phyloP scores from a whole-genome alignment of 2,797 vertebrate genomes.

The Trachops cirrhosus region DNA sequence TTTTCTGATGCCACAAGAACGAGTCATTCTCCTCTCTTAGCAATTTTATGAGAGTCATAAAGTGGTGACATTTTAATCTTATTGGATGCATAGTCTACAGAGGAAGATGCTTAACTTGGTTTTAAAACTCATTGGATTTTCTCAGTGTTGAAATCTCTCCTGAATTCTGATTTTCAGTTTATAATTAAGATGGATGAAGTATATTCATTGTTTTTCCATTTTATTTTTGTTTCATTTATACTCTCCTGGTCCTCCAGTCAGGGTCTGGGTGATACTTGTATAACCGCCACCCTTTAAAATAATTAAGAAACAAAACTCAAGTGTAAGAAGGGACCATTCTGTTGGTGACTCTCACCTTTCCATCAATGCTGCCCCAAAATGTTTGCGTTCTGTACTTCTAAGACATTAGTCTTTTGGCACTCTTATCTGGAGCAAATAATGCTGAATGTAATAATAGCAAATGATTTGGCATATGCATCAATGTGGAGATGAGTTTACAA shows the following conservation, averaged over 20 bases:
- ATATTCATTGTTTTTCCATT: not conserved
- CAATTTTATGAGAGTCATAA: conserved; percentile 18
- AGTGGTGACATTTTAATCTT: not conserved
- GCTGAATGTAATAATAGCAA: conserved; percentile 47
- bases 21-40: not conserved
- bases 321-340: conserved; percentile 45
- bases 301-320: conserved; percentile 18
- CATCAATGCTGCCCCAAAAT: conserved; percentile 14
- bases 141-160: not conserved
- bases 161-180: conserved; percentile 13
- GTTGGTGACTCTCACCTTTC: not conserved
- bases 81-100: not conserved
- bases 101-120: not conserved
- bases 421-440: conserved; percentile 34
- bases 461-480: not conserved
- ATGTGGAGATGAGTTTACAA: conserved; percentile 29
- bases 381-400: conserved; percentile 31
- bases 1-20: not conserved
- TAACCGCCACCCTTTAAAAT: conserved; percentile 48
- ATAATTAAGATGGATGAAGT: not conserved
- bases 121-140: not conserved
- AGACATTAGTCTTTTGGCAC: conserved; percentile 38
- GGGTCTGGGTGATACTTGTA: not conserved
- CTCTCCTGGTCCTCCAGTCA: not conserved
- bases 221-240: conserved; percentile 35